Base-by-base conservation (phyloP, 2,797 vertebrate species). In the Anas bernieri region DNA sequence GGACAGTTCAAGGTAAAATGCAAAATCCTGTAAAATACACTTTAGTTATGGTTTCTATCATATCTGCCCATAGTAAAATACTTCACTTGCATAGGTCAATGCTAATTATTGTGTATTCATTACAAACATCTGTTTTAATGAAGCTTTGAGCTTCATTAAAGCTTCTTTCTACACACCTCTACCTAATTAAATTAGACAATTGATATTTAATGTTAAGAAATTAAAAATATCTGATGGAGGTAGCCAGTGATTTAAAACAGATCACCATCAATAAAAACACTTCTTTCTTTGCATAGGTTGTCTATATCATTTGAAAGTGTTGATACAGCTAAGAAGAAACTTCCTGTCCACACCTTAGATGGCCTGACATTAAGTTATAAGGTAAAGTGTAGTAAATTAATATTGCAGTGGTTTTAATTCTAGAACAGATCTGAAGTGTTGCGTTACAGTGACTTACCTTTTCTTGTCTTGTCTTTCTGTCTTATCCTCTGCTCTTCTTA, bases 361-460 rank as follows among this genome's bases (percentile, higher is more conserved):
- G 99, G 99, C 56, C 98, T 99, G 15, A 99, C 98, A 3, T 97
- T 99, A 82, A 99, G 98, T 96, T 99, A 99, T 94, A 99, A 99
- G 98, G 99, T 99, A 93, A 67, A 75, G 35, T 8, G 18, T 46
- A 83, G 28, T 78, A 62, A 89, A 11, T 87, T 86, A n/a, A 68
- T 76, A 37, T 20, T 85, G 7, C 25, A 46, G 14, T 48, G 85
- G 13, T 79, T 94, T 80, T 85, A 83, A 17, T 5, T 89, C 21
- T 79, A 54, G 41, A 86, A 82, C 6, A 37, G 17, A 52, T 77
- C 59, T 37, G n/a, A 88, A 73, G 20, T 80, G 70, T 39, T 94
- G 12, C 74, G 4, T 83, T 80, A 20, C 63, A 85, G 9, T 56
- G 54, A 84, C 45, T 55, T 84, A 10, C 0, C 6, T 43, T 63